Evolutionary conservation across 2,888 invertebrate species (phyloP), one percentile per base, ranked within the genome.

Genomic region (Melipona bicolor): DNA sequence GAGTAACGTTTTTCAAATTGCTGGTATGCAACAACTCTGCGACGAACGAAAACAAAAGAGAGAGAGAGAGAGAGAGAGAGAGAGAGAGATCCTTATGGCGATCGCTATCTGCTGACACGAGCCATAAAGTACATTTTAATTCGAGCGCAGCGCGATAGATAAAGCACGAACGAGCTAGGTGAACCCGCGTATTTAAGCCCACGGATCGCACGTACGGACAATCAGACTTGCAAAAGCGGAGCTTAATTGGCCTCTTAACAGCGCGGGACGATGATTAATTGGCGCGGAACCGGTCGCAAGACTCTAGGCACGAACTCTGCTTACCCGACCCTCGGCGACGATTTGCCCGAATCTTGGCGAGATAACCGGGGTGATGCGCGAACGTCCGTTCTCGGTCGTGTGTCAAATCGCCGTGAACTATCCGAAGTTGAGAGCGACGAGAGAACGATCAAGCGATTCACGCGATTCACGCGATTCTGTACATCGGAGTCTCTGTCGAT

Each of bases 201-300:
- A 50, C 70, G 69, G 72, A 70, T 84, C 85, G 84, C 85, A 80
- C 84, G 80, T 80, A 85, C 84, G 87, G 87, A 92, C 93, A 92
- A 92, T 92, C 92, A 91, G 92, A 92, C 92, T 92, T 92, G 92
- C 92, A 92, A 92, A 92, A 92, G 88, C 89, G 88, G 86, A 68
- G 79, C 88, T 90, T 92, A 92, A 93, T 92, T 93, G 92, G 91
- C 86, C 89, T 88, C 90, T 89, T 91, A 91, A 90, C 87, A 85
- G 88, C 80, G 84, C 77, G 77, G 83, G 86, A 84, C 87, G 90
- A 91, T 92, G 93, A 93, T 92, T 91, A 92, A 92, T 93, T 89
- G 91, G 77, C 81, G 85, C 82, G 83, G 85, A 77, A 86, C 85
- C 77, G 56, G 49, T 80, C 84, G 87, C 86, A 83, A 83, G 21